Evolutionary conservation across 2,888 invertebrate species (phyloP).

Genomic region (Alcis repandata): DNA sequence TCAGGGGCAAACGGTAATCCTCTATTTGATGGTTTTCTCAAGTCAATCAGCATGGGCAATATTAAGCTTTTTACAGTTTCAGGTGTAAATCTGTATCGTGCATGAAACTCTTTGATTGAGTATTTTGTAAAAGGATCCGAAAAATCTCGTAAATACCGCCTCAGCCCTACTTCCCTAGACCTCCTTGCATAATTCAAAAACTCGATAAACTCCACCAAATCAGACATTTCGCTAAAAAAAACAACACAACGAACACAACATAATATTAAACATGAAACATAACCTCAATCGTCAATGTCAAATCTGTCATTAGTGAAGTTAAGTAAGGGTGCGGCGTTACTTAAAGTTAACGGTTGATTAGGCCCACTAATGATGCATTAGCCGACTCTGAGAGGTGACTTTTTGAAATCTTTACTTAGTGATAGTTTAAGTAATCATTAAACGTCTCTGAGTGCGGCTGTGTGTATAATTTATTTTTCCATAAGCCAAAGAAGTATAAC

Average conservation of each 20-base stretch:
- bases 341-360: too few relatives aligned
- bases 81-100: not conserved
- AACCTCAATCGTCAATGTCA: not conserved
- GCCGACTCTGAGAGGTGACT: too few relatives aligned
- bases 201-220: not conserved
- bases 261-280: too few relatives aligned
- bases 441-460: too few relatives aligned
- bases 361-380: too few relatives aligned
- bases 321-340: too few relatives aligned
- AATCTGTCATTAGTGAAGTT: too few relatives aligned
- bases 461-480: too few relatives aligned
- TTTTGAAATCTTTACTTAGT: too few relatives aligned
- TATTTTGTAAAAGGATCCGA: conserved; percentile 31
- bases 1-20: not conserved
- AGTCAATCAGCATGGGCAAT: not conserved
- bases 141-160: conserved; percentile 19
- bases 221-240: not conserved
- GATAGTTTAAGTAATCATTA: too few relatives aligned
- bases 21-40: not conserved
- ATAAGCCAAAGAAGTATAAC: too few relatives aligned
- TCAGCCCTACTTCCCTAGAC: not conserved
- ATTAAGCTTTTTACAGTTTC: not conserved
- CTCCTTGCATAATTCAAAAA: not conserved
- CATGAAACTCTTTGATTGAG: not conserved
- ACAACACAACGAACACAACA: not conserved